phyloP scores from a whole-genome alignment of 1,140 invertebrate genomes.

The Aphidius ervi region DNA sequence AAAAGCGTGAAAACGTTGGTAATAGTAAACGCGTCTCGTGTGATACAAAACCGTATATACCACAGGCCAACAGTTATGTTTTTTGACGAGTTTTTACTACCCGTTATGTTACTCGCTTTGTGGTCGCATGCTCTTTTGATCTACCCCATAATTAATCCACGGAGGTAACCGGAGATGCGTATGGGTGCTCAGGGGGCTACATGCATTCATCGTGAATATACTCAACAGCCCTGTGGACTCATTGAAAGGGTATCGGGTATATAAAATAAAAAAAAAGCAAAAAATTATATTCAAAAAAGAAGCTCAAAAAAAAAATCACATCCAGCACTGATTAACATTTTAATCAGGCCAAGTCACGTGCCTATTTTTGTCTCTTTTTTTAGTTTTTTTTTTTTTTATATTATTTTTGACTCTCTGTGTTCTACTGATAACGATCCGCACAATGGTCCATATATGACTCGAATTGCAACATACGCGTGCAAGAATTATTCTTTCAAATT shows the following conservation, averaged over 20 bases:
- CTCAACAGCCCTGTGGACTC: conserved; percentile 31
- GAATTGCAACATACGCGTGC: too few relatives aligned
- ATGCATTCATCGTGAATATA: conserved; percentile 42
- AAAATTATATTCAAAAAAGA: neutral
- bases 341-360: conserved; percentile 49
- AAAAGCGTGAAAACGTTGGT: too few relatives aligned
- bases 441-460: neutral
- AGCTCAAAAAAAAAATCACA: conserved; percentile 19
- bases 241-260: conserved; percentile 51
- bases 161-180: conserved; percentile 51
- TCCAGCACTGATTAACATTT: conserved; percentile 48
- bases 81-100: conserved; percentile 31
- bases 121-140: conserved; percentile 50
- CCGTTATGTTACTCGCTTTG: conserved; percentile 48
- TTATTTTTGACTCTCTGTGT: neutral
- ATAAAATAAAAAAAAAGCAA: conserved; percentile 21
- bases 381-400: conserved; percentile 8
- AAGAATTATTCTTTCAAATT: too few relatives aligned
- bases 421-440: conserved; percentile 3
- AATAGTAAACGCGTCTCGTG: too few relatives aligned
- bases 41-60: too few relatives aligned
- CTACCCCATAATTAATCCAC: conserved; percentile 52
- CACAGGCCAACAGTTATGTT: conserved; percentile 16
- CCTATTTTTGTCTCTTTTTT: conserved; percentile 16
- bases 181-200: conserved; percentile 40